These are phyloP conservation scores for Prochilodus magdalenae DNA, from an alignment of 2,113 vertebrate species.

Conservation along the genomic window DNA sequence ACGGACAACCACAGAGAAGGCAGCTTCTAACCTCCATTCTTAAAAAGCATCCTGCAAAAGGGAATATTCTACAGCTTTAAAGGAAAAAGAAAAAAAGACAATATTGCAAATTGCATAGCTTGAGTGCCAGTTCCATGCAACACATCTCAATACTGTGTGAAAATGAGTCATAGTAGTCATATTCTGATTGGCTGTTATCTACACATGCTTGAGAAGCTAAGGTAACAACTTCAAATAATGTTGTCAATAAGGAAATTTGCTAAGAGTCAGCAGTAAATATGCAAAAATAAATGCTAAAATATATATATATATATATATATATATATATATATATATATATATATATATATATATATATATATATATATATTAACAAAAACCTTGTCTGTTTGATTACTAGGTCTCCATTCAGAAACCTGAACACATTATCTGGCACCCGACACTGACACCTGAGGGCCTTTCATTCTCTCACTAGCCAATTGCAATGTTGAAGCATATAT, in stretches of 20 bases:
- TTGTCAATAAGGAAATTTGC: too few species aligned
- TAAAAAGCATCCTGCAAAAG: background rate
- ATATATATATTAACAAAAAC: too few species aligned
- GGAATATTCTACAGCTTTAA: background rate
- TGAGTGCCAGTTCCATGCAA: background rate
- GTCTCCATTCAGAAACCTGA: too few species aligned
- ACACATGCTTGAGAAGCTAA: too few species aligned
- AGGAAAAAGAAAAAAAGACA: background rate
- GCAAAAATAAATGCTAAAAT: too few species aligned
- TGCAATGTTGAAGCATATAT: constrained; percentile 12
- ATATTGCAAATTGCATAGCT: background rate
- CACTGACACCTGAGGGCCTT: background rate
- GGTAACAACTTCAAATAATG: too few species aligned
- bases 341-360: too few species aligned
- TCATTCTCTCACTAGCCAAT: background rate
- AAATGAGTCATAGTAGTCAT: background rate
- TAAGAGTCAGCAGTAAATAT: too few species aligned
- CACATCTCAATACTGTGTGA: background rate
- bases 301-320: too few species aligned
- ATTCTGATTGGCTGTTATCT: background rate
- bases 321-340: too few species aligned
- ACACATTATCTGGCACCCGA: background rate
- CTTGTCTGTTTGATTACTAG: too few species aligned
- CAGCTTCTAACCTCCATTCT: background rate
- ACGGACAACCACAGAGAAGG: constrained; percentile 4